These are phyloP conservation scores for Cephus sareptanus DNA, from an alignment of 2,888 invertebrate species.

Conservation along the genomic window DNA sequence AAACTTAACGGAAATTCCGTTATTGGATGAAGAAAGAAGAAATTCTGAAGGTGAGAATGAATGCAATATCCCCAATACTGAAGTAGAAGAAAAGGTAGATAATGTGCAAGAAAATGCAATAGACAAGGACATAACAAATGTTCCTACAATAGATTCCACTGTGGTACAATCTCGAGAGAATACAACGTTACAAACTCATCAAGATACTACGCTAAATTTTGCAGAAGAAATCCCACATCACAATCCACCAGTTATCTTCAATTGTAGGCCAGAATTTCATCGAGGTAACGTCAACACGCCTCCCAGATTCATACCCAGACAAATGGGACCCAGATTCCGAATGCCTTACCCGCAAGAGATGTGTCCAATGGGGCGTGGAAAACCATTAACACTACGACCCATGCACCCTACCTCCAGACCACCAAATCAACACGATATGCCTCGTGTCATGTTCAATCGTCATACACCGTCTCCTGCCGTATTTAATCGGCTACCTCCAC, in stretches of 20 bases:
- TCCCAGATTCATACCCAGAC: neutral
- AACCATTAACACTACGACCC: neutral
- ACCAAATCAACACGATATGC: neutral
- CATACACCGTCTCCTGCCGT: constrained; percentile 18
- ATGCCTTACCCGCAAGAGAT: neutral
- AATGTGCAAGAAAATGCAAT: neutral
- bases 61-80: neutral
- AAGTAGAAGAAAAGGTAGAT: neutral
- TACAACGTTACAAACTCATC: neutral
- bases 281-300: neutral
- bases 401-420: neutral
- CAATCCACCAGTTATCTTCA: neutral
- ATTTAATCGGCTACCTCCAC: neutral
- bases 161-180: neutral
- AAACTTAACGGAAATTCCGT: neutral
- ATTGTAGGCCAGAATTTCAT: neutral
- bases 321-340: neutral
- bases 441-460: constrained; percentile 19
- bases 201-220: neutral
- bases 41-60: neutral
- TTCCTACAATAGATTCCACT: neutral
- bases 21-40: neutral
- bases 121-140: neutral
- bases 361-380: neutral
- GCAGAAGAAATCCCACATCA: neutral